phyloP scores from a whole-genome alignment of 2,113 vertebrate species.

The Sigmodon hispidus region DNA sequence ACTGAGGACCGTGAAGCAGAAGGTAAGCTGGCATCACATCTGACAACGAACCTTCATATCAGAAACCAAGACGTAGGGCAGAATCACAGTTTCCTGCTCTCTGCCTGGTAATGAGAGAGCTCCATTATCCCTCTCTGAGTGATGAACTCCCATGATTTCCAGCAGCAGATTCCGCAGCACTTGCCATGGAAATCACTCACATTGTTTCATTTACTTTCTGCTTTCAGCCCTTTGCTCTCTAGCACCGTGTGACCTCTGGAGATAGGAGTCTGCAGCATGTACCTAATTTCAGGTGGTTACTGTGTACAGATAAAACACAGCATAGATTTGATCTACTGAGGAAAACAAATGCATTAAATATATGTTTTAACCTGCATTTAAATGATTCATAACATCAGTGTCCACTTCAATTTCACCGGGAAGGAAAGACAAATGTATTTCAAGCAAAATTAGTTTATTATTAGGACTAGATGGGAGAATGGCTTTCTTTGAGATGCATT shows the following conservation, averaged over 20 bases:
- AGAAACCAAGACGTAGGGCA: not conserved
- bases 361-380: not conserved
- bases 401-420: not conserved
- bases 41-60: not conserved
- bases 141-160: not conserved
- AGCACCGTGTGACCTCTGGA: not conserved
- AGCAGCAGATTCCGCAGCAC: not conserved
- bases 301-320: not conserved
- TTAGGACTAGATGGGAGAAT: not conserved
- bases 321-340: not conserved
- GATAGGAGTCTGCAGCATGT: not conserved
- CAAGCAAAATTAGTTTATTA: not conserved
- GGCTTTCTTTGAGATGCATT: not conserved
- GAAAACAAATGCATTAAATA: not conserved
- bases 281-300: not conserved
- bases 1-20: not conserved
- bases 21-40: not conserved
- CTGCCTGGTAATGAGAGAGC: not conserved
- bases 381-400: not conserved
- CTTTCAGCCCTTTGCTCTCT: not conserved
- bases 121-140: not conserved
- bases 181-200: not conserved
- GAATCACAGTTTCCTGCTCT: not conserved
- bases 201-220: not conserved
- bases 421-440: not conserved